Evolutionary conservation across 2,797 vertebrate species (phyloP).

Genomic region (Myotis planiceps): DNA sequence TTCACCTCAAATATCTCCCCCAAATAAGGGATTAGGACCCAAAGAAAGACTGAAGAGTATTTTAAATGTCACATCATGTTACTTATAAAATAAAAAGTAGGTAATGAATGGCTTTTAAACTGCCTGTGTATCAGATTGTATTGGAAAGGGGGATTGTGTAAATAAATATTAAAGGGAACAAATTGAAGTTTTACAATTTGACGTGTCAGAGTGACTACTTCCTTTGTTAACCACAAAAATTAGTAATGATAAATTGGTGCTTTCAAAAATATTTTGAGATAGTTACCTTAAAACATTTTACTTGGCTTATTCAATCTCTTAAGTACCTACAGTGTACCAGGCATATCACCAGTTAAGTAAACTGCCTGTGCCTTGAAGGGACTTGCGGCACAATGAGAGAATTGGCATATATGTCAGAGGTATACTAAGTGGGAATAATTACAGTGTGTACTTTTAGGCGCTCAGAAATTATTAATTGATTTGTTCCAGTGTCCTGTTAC

Average conservation of each 20-base stretch:
- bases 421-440: not conserved
- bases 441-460: not conserved
- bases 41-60: not conserved
- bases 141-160: not conserved
- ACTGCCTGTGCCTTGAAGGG: not conserved
- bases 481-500: not conserved
- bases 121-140: not conserved
- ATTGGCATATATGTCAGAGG: not conserved
- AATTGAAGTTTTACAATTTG: not conserved
- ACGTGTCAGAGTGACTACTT: not conserved
- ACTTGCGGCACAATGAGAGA: not conserved
- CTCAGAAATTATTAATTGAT: not conserved
- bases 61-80: not conserved
- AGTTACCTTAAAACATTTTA: not conserved
- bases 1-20: not conserved
- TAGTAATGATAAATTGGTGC: not conserved
- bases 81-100: slow-evolving; percentile 1
- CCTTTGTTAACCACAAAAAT: not conserved
- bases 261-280: not conserved
- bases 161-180: not conserved
- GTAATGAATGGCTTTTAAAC: not conserved
- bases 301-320: slow-evolving; percentile 2
- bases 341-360: not conserved
- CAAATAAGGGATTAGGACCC: not conserved
- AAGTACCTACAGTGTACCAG: not conserved